phyloP scores from a whole-genome alignment of 2,797 vertebrate species.

The Adrianichthys oophorus region DNA sequence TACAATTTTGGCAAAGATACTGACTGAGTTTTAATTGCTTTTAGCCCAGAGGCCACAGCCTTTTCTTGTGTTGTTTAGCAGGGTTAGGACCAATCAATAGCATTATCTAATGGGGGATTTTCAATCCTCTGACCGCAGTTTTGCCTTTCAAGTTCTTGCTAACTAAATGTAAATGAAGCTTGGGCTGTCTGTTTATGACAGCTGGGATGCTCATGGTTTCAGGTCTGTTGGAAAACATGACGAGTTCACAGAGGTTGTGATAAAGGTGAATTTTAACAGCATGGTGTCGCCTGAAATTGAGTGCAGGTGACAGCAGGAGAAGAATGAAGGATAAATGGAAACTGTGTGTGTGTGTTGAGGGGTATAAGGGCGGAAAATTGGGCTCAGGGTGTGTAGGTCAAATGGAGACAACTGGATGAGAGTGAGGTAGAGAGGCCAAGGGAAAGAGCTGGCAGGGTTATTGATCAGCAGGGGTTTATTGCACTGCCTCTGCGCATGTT shows the following conservation, averaged over 20 bases:
- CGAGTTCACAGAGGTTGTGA: slow-evolving; percentile 65
- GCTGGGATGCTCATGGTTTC: slow-evolving; percentile 52
- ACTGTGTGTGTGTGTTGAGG: slow-evolving; percentile 28
- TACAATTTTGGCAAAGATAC: slow-evolving; percentile 12
- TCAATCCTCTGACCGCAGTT: slow-evolving; percentile 54
- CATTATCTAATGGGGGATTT: slow-evolving; percentile 32
- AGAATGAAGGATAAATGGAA: slow-evolving; percentile 50
- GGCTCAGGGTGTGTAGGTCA: slow-evolving; percentile 53
- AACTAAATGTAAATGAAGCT: slow-evolving; percentile 66
- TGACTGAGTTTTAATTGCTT: slow-evolving; percentile 20
- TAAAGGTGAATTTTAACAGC: slow-evolving; percentile 73
- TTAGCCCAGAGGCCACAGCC: slow-evolving; percentile 20
- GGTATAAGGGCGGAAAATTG: slow-evolving; percentile 50
- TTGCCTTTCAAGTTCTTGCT: slow-evolving; percentile 62
- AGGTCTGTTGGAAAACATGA: slow-evolving; percentile 73
- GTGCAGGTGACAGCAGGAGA: slow-evolving; percentile 61
- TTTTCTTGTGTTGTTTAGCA: too few relatives aligned
- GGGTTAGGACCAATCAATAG: too few relatives aligned
- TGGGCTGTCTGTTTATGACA: slow-evolving; percentile 52
- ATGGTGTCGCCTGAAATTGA: slow-evolving; percentile 60
- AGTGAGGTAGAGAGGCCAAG: slow-evolving; percentile 12
- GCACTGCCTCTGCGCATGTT: neutral
- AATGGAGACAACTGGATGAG: slow-evolving; percentile 53
- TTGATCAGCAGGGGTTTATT: slow-evolving; percentile 43
- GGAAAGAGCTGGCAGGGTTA: slow-evolving; percentile 34